These are phyloP conservation scores for Macropus fuliginosus DNA, from an alignment of 2,797 vertebrate genomes.

Conservation along the genomic window DNA sequence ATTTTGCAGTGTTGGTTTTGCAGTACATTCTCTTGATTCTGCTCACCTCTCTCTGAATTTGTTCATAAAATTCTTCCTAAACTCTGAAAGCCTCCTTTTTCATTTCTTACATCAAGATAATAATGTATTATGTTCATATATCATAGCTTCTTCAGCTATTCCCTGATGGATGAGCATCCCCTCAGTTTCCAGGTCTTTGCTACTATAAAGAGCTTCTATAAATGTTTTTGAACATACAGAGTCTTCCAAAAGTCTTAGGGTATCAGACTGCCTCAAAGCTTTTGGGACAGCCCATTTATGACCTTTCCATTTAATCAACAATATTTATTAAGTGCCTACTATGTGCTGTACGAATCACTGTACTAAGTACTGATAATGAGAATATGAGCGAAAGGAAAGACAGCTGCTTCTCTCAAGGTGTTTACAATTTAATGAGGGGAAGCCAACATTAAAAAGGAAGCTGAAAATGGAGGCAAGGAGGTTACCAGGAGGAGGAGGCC, in stretches of 20 bases:
- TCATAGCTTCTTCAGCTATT: neutral
- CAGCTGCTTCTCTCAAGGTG: fast-evolving
- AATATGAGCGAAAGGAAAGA: neutral
- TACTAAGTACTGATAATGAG: neutral
- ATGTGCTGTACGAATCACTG: neutral
- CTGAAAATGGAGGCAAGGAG: neutral
- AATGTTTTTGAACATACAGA: neutral
- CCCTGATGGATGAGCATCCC: neutral
- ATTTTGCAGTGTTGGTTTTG: neutral
- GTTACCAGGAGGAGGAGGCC: neutral
- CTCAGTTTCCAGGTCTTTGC: neutral
- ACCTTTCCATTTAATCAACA: neutral
- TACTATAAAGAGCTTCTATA: neutral
- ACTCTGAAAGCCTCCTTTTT: neutral
- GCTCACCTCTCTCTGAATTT: neutral
- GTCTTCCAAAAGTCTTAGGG: neutral
- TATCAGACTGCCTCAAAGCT: neutral
- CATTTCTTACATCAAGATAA: neutral
- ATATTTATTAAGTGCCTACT: neutral
- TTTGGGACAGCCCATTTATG: neutral
- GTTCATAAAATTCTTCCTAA: neutral
- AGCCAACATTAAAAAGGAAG: neutral
- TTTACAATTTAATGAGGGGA: neutral
- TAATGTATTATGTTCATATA: neutral
- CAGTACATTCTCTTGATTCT: neutral